Conservation (phyloP, 2,888 invertebrate genomes). For the Diarsia brunnea region DNA sequence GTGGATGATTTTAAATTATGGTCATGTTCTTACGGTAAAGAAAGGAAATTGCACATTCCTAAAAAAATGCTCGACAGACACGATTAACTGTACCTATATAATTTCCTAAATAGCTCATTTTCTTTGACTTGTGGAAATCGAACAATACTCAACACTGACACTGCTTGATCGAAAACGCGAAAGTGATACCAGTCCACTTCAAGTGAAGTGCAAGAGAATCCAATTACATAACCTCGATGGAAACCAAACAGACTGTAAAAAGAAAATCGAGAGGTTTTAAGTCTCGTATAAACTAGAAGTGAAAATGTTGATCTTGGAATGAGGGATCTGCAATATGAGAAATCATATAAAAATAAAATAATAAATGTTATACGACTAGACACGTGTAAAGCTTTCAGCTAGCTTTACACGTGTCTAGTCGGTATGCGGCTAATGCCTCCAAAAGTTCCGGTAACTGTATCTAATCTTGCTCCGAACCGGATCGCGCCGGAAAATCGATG, state of each 20-base stretch:
- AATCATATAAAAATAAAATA: neutral
- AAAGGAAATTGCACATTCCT: neutral
- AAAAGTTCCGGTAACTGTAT: slow-evolving; percentile 43
- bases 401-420: neutral
- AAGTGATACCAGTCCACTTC: slow-evolving; percentile 24
- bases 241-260: neutral
- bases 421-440: slow-evolving; percentile 4
- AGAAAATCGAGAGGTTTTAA: slow-evolving; percentile 1
- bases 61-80: neutral
- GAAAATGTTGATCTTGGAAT: neutral
- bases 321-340: neutral
- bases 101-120: neutral
- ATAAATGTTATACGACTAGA: neutral
- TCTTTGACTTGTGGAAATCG: slow-evolving; percentile 9
- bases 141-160: slow-evolving; percentile 34
- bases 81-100: neutral
- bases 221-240: slow-evolving; percentile 16
- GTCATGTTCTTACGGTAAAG: neutral
- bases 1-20: neutral
- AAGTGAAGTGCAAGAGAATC: slow-evolving; percentile 36
- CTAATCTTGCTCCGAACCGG: slow-evolving; percentile 19
- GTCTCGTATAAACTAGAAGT: neutral
- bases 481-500: slow-evolving; percentile 37
- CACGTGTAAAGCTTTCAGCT: neutral
- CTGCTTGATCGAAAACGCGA: slow-evolving; percentile 5